Conservation (phyloP, 2,113 vertebrate genomes). For the Istiophorus platypterus region DNA sequence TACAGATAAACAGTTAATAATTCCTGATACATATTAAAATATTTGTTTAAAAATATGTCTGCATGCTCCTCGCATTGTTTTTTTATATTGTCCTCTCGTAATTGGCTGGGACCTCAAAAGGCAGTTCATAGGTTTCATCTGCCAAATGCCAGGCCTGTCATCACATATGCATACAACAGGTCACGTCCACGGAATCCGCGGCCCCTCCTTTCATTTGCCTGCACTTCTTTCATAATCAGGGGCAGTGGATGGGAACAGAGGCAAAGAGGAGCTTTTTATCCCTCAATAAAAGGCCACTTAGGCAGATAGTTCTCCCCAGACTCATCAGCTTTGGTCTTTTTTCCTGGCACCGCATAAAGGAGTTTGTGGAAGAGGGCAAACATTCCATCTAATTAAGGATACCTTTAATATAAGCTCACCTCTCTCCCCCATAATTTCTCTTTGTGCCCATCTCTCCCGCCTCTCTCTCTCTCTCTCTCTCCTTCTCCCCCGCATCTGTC, state of each 20-base stretch:
- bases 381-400: slow-evolving; percentile 77
- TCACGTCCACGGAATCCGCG: slow-evolving; percentile 62
- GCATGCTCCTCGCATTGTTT: neutral
- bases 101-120: slow-evolving; percentile 26
- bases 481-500: slow-evolving; percentile 8
- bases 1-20: slow-evolving; percentile 9
- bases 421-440: slow-evolving; percentile 58
- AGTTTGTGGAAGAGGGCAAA: slow-evolving; percentile 76
- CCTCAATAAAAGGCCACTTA: slow-evolving; percentile 83
- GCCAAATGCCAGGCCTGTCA: slow-evolving; percentile 66
- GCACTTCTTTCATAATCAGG: slow-evolving; percentile 77
- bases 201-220: slow-evolving; percentile 55
- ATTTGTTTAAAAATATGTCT: neutral
- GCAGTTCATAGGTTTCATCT: slow-evolving; percentile 54
- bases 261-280: slow-evolving; percentile 77
- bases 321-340: slow-evolving; percentile 74
- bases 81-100: neutral
- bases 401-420: slow-evolving; percentile 69
- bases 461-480: slow-evolving; percentile 11
- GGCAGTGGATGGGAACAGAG: slow-evolving; percentile 64
- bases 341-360: slow-evolving; percentile 75
- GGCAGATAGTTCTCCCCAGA: slow-evolving; percentile 78
- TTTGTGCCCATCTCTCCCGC: slow-evolving; percentile 30
- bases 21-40: slow-evolving; percentile 1
- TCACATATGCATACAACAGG: slow-evolving; percentile 73